These are phyloP conservation scores for Dendroctonus valens DNA, from an alignment of 1,140 invertebrate genomes.

Conservation along the genomic window DNA sequence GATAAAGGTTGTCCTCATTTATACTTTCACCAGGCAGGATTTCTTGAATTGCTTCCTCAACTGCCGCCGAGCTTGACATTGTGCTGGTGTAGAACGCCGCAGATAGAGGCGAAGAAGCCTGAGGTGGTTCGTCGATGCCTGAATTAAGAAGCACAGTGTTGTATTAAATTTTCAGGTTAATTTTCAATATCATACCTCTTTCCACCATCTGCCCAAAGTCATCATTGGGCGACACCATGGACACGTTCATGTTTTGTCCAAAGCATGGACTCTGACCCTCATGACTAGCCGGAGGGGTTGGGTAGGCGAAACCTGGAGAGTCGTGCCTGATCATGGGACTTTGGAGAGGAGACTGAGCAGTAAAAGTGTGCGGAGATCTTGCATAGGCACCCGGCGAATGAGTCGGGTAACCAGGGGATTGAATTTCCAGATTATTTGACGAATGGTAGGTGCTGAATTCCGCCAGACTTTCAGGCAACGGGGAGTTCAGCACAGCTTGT, in stretches of 20 bases:
- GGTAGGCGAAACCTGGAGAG: constrained; percentile 71
- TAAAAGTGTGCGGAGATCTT: constrained; percentile 53
- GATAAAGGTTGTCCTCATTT: constrained; percentile 60
- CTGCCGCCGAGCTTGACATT: constrained; percentile 79
- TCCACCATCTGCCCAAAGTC: constrained; percentile 53
- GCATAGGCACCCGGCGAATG: constrained; percentile 47
- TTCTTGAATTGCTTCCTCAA: constrained; percentile 77
- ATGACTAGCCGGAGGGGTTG: constrained; percentile 79
- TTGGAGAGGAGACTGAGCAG: constrained; percentile 56
- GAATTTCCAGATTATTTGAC: constrained; percentile 51
- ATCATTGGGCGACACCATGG: constrained; percentile 51
- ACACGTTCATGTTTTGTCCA: constrained; percentile 49
- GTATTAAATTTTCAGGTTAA: too few relatives aligned
- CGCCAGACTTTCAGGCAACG: constrained; percentile 73
- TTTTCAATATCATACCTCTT: constrained; percentile 43
- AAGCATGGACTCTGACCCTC: constrained; percentile 69
- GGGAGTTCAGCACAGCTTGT: constrained; percentile 71
- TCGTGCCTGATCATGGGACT: constrained; percentile 65
- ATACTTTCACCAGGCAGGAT: constrained; percentile 73
- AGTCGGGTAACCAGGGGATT: constrained; percentile 51
- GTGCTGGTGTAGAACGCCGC: constrained; percentile 83
- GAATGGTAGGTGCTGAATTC: constrained; percentile 77
- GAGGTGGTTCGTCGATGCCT: constrained; percentile 57
- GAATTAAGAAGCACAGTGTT: neutral
- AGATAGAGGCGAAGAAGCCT: constrained; percentile 69